These are phyloP conservation scores for Clarias macrocephalus DNA, from an alignment of 2,113 vertebrate species.

Conservation along the genomic window DNA sequence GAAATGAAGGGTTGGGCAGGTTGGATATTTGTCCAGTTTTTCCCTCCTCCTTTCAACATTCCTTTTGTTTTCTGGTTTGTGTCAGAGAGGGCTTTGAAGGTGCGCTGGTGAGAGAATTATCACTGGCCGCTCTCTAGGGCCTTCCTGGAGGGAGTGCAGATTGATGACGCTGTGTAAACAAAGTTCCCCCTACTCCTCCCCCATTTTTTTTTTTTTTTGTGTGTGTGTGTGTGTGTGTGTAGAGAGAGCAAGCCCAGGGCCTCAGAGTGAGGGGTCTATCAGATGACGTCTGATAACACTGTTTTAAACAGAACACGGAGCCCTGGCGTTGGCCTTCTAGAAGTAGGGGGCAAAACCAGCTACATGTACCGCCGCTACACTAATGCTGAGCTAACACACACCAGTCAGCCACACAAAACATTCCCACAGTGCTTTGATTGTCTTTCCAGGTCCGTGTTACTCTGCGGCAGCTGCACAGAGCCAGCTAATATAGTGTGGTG, in stretches of 20 bases:
- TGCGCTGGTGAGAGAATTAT: conserved; percentile 69
- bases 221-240: background rate
- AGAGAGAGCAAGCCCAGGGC: conserved; percentile 5
- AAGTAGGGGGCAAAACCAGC: conserved; percentile 1
- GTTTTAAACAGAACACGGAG: conserved; percentile 34
- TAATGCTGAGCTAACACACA: background rate
- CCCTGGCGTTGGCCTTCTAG: conserved; percentile 9
- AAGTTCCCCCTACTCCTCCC: conserved; percentile 47
- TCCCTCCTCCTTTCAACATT: conserved; percentile 57
- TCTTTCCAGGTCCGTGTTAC: background rate
- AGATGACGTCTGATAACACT: conserved; percentile 45
- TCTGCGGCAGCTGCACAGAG: background rate
- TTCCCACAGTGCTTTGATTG: conserved; percentile 1
- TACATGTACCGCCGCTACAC: background rate
- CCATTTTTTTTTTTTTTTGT: conserved; percentile 43
- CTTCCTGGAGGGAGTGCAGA: conserved; percentile 65
- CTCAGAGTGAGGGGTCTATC: conserved; percentile 32
- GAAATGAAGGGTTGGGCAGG: conserved; percentile 59
- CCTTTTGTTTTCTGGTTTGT: conserved; percentile 70
- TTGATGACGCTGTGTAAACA: conserved; percentile 70
- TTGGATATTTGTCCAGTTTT: conserved; percentile 21
- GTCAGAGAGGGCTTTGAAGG: conserved; percentile 64
- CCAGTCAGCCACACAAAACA: background rate
- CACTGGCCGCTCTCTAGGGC: conserved; percentile 65
- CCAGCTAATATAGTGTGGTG: conserved; percentile 13